Base-by-base conservation (phyloP, 1,140 invertebrate genomes). In the Rhopalosiphum maidis region DNA sequence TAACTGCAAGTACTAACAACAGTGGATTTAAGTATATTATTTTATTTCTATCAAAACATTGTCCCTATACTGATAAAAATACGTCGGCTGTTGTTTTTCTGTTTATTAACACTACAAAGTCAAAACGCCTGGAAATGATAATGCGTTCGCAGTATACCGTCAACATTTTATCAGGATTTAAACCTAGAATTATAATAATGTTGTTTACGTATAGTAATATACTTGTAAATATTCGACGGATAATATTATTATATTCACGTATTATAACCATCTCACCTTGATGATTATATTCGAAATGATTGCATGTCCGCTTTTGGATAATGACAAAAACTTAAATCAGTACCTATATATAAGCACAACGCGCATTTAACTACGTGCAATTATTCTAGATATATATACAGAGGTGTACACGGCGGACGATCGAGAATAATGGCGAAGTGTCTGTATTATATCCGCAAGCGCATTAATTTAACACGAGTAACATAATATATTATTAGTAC, bases 321-420 rank as follows among this genome's bases (percentile, higher is more conserved):
- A 77, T 77, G 60, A 3, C 60, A 15, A 77, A 68, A 77, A 77
- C 60, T 77, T 18, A n/a, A 77, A 77, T 77, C 60, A n/a, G 5
- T n/a, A 77, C 30, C 15, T 18, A 18, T 77, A n/a, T 77, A 1
- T 15, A 68, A 68, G n/a, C 30, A 77, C 60, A 77, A 77, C n/a
- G n/a, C 60, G n/a, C n/a, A 77, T 77, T 77, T 77, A 77, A 77
- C n/a, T 77, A 77, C 60, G 60, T 77, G 60, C 60, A 77, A 77
- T 77, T 77, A 77, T 77, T 77, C n/a, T n/a, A 77, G 60, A 15
- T n/a, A n/a, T 0, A 46, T n/a, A n/a, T 1, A 46, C n/a, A n/a
- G 30, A n/a, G 30, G 30, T 30, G 55, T 60, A 68, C 30, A n/a
- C 15, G 60, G 60, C 30, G 30, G 60, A 77, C n/a, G 15, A 77